Conservation (phyloP, 1,140 invertebrate genomes). For the Wiebesia pumilae region DNA sequence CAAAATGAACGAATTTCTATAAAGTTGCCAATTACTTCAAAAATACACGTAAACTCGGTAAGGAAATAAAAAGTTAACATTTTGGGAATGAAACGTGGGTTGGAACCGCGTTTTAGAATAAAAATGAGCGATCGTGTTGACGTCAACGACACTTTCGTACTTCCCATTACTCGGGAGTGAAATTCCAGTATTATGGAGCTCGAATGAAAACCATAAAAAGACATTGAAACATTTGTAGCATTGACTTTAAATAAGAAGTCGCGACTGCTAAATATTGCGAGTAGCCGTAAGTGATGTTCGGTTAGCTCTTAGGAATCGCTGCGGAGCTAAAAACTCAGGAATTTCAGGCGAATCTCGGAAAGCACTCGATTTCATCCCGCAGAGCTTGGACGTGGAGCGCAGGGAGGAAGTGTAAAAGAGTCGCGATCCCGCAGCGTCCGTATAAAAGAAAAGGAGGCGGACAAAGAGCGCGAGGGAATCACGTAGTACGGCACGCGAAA, state of each 20-base stretch:
- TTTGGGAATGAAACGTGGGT: no score
- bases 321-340: not conserved
- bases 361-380: not conserved
- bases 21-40: no score
- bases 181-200: not conserved
- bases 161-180: not conserved
- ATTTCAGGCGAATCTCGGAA: not conserved
- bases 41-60: no score
- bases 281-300: not conserved
- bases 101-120: no score
- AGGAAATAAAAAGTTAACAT: no score
- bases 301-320: no score
- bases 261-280: no score
- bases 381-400: not conserved
- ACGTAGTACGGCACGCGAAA: slow-evolving; percentile 50
- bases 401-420: not conserved
- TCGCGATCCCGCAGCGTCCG: not conserved
- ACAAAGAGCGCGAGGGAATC: not conserved
- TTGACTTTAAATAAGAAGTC: not conserved
- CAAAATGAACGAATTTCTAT: no score
- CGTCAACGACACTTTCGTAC: not conserved
- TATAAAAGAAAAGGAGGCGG: not conserved
- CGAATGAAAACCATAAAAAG: not conserved
- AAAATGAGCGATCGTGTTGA: no score
- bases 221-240: not conserved